Conservation (phyloP, 2,888 invertebrate genomes). For the Dastarcus helophoroides region DNA sequence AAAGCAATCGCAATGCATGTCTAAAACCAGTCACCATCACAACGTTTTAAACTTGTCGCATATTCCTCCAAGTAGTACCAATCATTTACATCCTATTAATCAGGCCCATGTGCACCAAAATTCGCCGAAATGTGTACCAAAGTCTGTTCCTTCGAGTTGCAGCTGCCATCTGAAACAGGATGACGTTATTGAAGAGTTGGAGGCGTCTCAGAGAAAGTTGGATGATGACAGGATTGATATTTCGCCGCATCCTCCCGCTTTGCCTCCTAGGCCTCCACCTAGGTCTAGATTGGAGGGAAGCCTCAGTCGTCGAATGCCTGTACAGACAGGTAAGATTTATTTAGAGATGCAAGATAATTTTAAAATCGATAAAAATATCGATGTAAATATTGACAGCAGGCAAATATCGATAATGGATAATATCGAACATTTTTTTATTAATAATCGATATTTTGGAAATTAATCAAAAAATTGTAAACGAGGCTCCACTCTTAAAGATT, state of each 20-base stretch:
- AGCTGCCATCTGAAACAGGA: slow-evolving; percentile 33
- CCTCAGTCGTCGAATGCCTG: slow-evolving; percentile 27
- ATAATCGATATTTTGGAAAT: too few species aligned
- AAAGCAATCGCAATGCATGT: slow-evolving; percentile 11
- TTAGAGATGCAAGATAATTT: slow-evolving; percentile 3
- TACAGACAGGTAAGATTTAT: slow-evolving; percentile 25
- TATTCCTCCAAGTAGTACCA: slow-evolving; percentile 9
- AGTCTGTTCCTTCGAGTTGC: slow-evolving; percentile 24
- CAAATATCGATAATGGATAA: not conserved
- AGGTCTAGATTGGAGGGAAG: slow-evolving; percentile 34
- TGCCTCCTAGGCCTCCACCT: slow-evolving; percentile 39
- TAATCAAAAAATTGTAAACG: too few species aligned
- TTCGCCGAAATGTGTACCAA: slow-evolving; percentile 22
- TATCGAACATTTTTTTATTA: too few species aligned
- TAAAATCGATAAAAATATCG: not conserved
- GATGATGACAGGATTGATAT: slow-evolving; percentile 37
- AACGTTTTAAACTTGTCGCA: slow-evolving; percentile 16
- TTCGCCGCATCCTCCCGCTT: slow-evolving; percentile 36
- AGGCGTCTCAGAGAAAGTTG: slow-evolving; percentile 25
- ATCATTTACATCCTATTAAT: slow-evolving; percentile 7
- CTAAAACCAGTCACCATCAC: slow-evolving; percentile 19
- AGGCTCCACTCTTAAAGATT: too few species aligned
- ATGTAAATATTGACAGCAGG: slow-evolving; percentile 3
- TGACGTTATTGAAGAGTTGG: slow-evolving; percentile 20
- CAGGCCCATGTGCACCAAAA: slow-evolving; percentile 12